These are phyloP conservation scores for Hucho hucho DNA, from an alignment of 2,113 vertebrate genomes.

Conservation along the genomic window DNA sequence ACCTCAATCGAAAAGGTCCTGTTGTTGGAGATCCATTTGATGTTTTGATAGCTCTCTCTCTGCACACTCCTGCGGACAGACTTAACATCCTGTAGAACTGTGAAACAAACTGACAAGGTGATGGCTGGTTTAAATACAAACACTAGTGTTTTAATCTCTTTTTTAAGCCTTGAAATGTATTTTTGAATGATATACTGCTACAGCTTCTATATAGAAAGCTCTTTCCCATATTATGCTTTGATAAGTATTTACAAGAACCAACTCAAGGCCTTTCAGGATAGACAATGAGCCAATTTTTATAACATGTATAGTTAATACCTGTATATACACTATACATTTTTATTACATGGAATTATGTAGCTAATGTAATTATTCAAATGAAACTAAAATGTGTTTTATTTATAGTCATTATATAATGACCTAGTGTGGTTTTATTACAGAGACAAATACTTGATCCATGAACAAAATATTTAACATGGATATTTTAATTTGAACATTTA, in stretches of 20 bases:
- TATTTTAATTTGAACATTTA: constrained; percentile 40
- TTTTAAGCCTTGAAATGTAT: constrained; percentile 24
- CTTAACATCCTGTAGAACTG: constrained; percentile 67
- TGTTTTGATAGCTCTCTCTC: neutral
- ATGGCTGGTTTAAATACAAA: constrained; percentile 50
- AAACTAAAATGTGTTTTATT: constrained; percentile 64
- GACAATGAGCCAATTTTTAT: constrained; percentile 65
- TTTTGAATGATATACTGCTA: constrained; percentile 42
- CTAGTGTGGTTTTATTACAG: too few species aligned
- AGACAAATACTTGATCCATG: neutral
- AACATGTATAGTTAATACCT: constrained; percentile 68
- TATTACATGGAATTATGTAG: constrained; percentile 56
- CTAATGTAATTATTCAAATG: constrained; percentile 61
- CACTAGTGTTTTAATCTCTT: constrained; percentile 9
- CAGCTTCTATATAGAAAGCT: constrained; percentile 64
- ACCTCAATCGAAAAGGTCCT: too few species aligned
- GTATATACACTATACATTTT: constrained; percentile 69
- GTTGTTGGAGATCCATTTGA: constrained; percentile 82
- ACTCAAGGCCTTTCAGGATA: constrained; percentile 62
- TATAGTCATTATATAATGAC: neutral
- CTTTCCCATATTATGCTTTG: constrained; percentile 43
- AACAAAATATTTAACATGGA: neutral
- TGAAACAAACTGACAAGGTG: constrained; percentile 51
- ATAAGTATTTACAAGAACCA: constrained; percentile 52
- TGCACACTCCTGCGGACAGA: constrained; percentile 53